Evolutionary conservation across 2,888 invertebrate genomes (phyloP).

Genomic region (Drosophila lacicola): DNA sequence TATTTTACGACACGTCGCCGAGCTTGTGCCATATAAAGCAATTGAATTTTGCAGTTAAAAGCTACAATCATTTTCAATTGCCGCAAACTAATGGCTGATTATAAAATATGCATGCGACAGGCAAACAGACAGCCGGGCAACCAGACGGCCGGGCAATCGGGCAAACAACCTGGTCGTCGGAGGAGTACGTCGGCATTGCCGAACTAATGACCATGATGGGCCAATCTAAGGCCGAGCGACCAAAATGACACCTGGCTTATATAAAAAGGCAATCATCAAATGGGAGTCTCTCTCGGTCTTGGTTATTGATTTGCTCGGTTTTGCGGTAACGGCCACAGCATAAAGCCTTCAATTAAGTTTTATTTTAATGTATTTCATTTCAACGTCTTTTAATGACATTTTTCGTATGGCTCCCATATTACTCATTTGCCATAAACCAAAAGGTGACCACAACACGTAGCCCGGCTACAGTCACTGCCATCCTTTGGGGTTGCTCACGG

Average conservation of each 20-base stretch:
- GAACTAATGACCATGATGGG: constrained; percentile 44
- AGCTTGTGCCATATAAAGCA: constrained; percentile 51
- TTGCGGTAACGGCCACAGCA: constrained; percentile 50
- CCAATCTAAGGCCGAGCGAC: constrained; percentile 60
- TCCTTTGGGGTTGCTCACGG: constrained; percentile 37
- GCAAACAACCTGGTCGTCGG: constrained; percentile 9
- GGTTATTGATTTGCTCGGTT: constrained; percentile 73
- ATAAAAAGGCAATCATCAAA: constrained; percentile 47
- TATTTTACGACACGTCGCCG: constrained; percentile 54
- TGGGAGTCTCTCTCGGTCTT: constrained; percentile 19
- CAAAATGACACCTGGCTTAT: constrained; percentile 68
- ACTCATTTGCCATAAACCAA: constrained; percentile 78
- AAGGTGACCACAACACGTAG: constrained; percentile 80
- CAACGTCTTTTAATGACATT: constrained; percentile 78
- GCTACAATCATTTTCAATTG: constrained; percentile 81
- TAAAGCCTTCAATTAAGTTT: constrained; percentile 79
- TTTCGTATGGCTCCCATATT: constrained; percentile 71
- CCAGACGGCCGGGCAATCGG: background rate
- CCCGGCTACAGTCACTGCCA: constrained; percentile 37
- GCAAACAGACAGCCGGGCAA: constrained; percentile 16
- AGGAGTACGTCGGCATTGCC: constrained; percentile 8
- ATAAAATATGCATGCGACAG: constrained; percentile 79
- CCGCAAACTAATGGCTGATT: constrained; percentile 80
- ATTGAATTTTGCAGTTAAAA: constrained; percentile 80
- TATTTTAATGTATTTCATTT: constrained; percentile 80